These are phyloP conservation scores for Lepidothrix coronata DNA, from an alignment of 2,113 vertebrate species.

Conservation along the genomic window DNA sequence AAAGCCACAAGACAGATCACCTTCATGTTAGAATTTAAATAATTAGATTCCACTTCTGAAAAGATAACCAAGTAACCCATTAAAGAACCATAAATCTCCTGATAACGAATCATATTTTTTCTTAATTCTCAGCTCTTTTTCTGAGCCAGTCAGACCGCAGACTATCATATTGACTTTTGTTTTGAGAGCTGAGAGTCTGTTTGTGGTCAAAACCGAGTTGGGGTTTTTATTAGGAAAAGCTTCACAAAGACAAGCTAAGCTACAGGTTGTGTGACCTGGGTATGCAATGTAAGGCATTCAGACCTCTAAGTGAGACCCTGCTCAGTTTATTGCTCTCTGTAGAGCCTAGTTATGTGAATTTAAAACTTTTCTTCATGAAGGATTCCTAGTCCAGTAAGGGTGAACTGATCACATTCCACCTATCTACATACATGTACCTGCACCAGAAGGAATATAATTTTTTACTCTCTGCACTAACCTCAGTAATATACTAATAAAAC, in stretches of 20 bases:
- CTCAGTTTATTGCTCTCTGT: not conserved
- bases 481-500: not conserved
- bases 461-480: not conserved
- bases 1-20: not conserved
- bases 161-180: not conserved
- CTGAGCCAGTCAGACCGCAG: not conserved
- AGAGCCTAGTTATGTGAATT: not conserved
- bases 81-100: not conserved
- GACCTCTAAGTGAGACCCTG: not conserved
- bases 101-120: not conserved
- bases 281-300: not conserved
- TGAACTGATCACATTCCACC: not conserved
- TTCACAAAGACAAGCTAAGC: not conserved
- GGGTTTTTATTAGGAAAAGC: not conserved
- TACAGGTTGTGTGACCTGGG: not conserved
- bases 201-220: not conserved
- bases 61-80: not conserved
- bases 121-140: not conserved
- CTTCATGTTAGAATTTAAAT: not conserved
- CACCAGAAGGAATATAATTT: not conserved
- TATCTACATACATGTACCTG: not conserved
- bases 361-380: not conserved
- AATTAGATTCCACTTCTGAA: not conserved
- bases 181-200: not conserved
- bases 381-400: not conserved